Conservation (phyloP, 2,888 invertebrate species). For the Spatulosminthurus flaviceps region DNA sequence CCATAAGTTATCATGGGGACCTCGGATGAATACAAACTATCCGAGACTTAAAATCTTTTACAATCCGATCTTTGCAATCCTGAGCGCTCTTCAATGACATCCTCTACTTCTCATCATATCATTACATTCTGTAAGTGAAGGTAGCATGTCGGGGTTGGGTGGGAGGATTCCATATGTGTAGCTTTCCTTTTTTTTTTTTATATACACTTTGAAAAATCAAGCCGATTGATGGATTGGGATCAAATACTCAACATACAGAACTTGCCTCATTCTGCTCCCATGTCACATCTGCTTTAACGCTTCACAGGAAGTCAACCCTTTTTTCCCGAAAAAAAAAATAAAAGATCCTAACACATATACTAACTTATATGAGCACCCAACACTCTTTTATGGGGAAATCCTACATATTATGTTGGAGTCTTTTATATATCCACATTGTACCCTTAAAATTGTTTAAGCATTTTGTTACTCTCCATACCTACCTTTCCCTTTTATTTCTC, state of each 20-base stretch:
- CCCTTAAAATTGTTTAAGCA: neutral
- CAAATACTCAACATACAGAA: conserved; percentile 33
- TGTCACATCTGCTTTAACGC: conserved; percentile 31
- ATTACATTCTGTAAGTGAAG: conserved; percentile 1
- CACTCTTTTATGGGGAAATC: too few relatives aligned
- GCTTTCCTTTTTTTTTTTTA: too few relatives aligned
- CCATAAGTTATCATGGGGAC: conserved; percentile 1
- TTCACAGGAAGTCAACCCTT: conserved; percentile 30
- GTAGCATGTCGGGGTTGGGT: neutral
- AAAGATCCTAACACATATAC: neutral
- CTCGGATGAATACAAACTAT: conserved; percentile 27
- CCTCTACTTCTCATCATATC: conserved; percentile 13
- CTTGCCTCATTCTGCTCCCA: conserved; percentile 27
- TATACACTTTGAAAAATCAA: conserved; percentile 22
- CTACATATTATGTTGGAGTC: too few relatives aligned
- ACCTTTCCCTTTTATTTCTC: conserved; percentile 10
- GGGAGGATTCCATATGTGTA: neutral
- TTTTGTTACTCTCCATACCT: too few relatives aligned
- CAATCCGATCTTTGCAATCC: conserved; percentile 35
- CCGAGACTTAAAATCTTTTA: conserved; percentile 23
- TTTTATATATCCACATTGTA: neutral
- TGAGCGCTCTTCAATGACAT: conserved; percentile 19
- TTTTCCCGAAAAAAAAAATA: too few relatives aligned
- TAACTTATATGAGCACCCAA: neutral
- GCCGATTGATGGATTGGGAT: conserved; percentile 39